Evolutionary conservation across 1,140 invertebrate genomes (phyloP).

Genomic region (Brachionus plicatilis): DNA sequence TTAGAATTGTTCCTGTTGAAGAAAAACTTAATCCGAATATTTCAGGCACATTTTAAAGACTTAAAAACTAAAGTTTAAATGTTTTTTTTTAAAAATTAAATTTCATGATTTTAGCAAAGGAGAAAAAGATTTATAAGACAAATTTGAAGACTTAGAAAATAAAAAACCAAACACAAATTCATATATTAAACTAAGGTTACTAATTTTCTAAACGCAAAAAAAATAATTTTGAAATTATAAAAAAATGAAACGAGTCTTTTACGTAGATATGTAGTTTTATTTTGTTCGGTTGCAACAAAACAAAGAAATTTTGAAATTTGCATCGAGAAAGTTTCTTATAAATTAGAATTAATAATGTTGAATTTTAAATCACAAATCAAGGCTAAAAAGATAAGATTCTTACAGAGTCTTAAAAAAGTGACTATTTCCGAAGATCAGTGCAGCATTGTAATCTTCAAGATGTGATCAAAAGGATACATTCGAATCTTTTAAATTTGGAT

Average conservation of each 20-base stretch:
- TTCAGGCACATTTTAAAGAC: too few species aligned
- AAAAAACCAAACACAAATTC: neutral
- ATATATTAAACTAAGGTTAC: neutral
- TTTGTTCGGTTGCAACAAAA: neutral
- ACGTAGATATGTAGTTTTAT: neutral
- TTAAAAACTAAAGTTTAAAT: too few species aligned
- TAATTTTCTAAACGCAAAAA: slow-evolving; percentile 19
- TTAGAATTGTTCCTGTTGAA: too few species aligned
- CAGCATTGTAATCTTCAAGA: too few species aligned
- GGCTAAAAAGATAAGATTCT: too few species aligned
- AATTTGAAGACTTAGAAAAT: neutral
- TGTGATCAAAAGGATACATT: neutral
- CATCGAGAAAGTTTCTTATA: neutral
- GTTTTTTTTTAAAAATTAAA: too few species aligned
- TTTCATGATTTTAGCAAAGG: too few species aligned
- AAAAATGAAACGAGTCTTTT: neutral
- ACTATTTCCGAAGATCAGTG: too few species aligned
- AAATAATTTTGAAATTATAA: slow-evolving; percentile 12
- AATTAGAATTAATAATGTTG: neutral
- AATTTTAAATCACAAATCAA: neutral
- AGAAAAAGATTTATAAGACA: neutral
- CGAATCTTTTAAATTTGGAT: neutral
- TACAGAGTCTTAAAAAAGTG: too few species aligned
- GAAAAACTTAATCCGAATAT: too few species aligned
- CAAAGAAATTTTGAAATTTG: neutral